phyloP scores from a whole-genome alignment of 2,888 invertebrate species.

The Amblyjoppa proteus region DNA sequence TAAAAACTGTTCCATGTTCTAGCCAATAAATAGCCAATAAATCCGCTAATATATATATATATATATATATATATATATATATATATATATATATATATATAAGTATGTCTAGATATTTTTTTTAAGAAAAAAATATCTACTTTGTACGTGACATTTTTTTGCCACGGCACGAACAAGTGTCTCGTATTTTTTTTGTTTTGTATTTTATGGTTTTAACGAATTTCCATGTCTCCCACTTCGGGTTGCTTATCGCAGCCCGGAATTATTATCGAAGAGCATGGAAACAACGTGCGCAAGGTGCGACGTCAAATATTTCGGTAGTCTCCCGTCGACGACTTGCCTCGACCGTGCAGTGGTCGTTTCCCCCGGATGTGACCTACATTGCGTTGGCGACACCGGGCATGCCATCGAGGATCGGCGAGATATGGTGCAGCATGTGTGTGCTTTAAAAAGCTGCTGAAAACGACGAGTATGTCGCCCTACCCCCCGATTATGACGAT shows the following conservation, averaged over 20 bases:
- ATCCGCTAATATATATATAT: too few species aligned
- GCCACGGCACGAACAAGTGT: not conserved
- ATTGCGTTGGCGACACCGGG: slow-evolving; percentile 61
- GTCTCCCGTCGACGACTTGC: not conserved
- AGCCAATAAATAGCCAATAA: too few species aligned
- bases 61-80: too few species aligned
- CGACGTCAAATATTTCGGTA: slow-evolving; percentile 12
- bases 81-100: not conserved
- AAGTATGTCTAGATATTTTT: too few species aligned
- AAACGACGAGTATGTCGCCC: not conserved
- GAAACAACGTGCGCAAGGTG: slow-evolving; percentile 1
- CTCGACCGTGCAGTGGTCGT: slow-evolving; percentile 33
- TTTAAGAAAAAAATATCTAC: too few species aligned
- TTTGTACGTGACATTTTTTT: not conserved
- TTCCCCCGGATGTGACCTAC: slow-evolving; percentile 67
- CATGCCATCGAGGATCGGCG: slow-evolving; percentile 24
- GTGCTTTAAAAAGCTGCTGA: slow-evolving; percentile 23
- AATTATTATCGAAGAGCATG: not conserved
- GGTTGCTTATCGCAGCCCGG: not conserved
- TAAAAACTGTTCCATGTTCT: too few species aligned
- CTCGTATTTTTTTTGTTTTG: too few species aligned
- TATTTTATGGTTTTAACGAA: not conserved
- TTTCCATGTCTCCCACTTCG: not conserved
- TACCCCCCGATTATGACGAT: slow-evolving; percentile 5
- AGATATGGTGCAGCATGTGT: slow-evolving; percentile 31